Conservation (phyloP, 2,113 vertebrate genomes). For the Smithornis capensis region DNA sequence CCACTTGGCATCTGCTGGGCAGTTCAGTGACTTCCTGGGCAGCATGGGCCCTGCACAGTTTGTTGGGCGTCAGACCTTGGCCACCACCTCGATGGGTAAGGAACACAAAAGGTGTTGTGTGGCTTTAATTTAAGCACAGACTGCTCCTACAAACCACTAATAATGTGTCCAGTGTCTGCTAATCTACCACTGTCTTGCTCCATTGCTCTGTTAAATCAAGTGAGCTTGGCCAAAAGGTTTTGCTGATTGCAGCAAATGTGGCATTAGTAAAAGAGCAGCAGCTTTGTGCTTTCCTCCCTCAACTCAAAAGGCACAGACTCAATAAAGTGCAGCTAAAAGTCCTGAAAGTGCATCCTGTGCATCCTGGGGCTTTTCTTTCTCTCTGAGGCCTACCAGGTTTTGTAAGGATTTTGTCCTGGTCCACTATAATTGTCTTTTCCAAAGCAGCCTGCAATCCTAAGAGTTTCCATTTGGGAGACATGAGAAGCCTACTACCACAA, state of each 20-base stretch:
- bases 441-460: neutral
- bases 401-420: neutral
- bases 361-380: neutral
- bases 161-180: neutral
- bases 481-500: neutral
- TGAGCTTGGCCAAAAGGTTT: neutral
- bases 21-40: constrained; percentile 96
- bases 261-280: neutral
- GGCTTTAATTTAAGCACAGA: neutral
- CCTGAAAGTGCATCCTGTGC: neutral
- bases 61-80: constrained; percentile 94
- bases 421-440: neutral
- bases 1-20: constrained; percentile 92
- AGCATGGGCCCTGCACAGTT: constrained; percentile 98
- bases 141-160: neutral
- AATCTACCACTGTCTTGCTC: neutral
- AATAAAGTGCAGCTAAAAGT: neutral
- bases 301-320: neutral
- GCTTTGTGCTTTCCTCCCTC: neutral
- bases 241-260: neutral
- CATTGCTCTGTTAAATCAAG: neutral
- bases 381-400: neutral
- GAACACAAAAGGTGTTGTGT: neutral
- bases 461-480: neutral
- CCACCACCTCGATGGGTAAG: constrained; percentile 98